Evolutionary conservation across 2,797 vertebrate species (phyloP).

Genomic region (Delichon dasypus): DNA sequence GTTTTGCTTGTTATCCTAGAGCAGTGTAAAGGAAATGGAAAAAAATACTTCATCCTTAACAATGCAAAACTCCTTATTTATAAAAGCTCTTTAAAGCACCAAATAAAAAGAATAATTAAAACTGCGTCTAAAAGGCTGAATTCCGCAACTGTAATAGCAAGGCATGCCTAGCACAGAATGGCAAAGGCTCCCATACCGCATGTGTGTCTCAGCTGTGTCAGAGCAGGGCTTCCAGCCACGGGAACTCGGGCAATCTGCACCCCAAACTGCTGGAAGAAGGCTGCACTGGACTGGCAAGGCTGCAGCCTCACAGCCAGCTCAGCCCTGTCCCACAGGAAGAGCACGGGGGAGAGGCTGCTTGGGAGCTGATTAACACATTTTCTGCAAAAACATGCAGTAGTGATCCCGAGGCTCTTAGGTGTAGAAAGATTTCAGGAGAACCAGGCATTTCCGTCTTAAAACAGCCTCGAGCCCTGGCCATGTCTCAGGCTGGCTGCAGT

Average conservation of each 20-base stretch:
- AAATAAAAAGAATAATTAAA: not conserved
- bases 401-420: not conserved
- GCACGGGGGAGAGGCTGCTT: not conserved
- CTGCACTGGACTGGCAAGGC: not conserved
- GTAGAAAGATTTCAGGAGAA: not conserved
- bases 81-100: not conserved
- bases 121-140: not conserved
- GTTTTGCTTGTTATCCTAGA: not conserved
- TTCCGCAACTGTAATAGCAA: not conserved
- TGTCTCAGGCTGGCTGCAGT: not conserved
- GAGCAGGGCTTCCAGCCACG: rapidly evolving
- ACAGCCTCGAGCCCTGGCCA: not conserved
- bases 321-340: not conserved
- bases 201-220: rapidly evolving
- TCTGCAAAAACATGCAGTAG: not conserved
- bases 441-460: not conserved
- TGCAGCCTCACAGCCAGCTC: not conserved
- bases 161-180: not conserved
- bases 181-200: not conserved
- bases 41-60: not conserved
- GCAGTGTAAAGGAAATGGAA: not conserved
- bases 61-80: not conserved
- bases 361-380: not conserved
- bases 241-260: rapidly evolving
- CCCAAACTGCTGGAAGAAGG: not conserved